Evolutionary conservation across 2,888 invertebrate genomes (phyloP), one percentile per base, ranked within the genome.

Genomic region (Trissolcus japonicus): DNA sequence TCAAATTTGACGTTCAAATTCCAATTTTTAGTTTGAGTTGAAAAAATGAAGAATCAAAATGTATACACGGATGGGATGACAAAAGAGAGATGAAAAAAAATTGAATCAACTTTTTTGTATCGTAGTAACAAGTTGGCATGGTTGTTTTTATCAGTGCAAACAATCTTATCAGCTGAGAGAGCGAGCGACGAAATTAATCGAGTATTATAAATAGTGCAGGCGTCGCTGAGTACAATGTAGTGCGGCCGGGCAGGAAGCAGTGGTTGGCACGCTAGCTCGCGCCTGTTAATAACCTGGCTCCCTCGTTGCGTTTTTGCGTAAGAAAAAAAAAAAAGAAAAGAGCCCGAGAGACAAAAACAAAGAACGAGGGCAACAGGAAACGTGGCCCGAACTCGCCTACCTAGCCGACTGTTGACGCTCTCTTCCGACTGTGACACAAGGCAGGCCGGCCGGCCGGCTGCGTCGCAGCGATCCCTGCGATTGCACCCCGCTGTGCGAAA

Each of bases 211-310:
- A 65, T 55, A 55, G 65, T 55, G 60, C 54, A 46, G 17, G 40
- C 59, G 60, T 53, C 7, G 16, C 21, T 43, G 72, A 55, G 43
- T 60, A 73, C 55, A 66, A 51, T 73, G 73, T 63, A 40, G 50
- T 14, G 53, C 41, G 41, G 63, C 25, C 48, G 55, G 59, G 59
- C 73, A 65, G 73, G 73, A 73, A 73, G 46, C 60, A 29, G 60
- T 55, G 73, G 60, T 60, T 73, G 73, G 73, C 73, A 73, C 73
- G 73, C 73, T 60, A 73, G 63, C 73, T 73, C 73, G 73, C 73
- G 73, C 66, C 73, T 63, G 73, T 73, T 73, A 74, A 74, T 74
- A 74, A 68, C 57, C 67, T 67, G 29, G 41, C 55, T 55, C 74
- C 61, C 72, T 62, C 67, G 67, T 62, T 54, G 56, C 56, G 66